Evolutionary conservation across 2,888 invertebrate species (phyloP), one percentile per base, ranked within the genome.

Genomic region (Nymphalis c-album): DNA sequence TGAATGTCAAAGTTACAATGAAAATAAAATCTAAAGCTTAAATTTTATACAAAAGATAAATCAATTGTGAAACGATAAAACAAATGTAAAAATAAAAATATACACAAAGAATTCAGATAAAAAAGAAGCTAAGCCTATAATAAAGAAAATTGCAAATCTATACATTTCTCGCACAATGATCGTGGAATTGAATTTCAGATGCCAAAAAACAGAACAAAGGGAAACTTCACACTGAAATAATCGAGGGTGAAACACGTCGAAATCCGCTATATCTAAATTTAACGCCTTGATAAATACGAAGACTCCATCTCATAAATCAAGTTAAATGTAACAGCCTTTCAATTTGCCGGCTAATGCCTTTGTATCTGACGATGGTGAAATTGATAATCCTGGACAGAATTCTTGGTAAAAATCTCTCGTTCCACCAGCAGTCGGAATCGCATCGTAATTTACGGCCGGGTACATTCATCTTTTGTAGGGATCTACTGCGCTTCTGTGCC

Each of bases 271-370:
- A 73, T 72, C 69, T 63, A 68, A 74, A 75, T 74, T 71, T 72
- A 73, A 70, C 70, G 73, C 71, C 60, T 67, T 67, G 63, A 67
- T 67, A 67, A 67, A 66, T 69, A 68, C 58, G 58, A 64, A 64
- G 63, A 64, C 68, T 46, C n/a, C 8, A 67, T 60, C 67, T 73
- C 76, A 78, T 78, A 79, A 80, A 80, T 78, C 77, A 78, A 73
- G 66, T 67, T 69, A 73, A 75, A 74, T 77, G 76, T 74, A 77
- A 74, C 76, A 75, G 76, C 69, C 74, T 75, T 80, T 77, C 78
- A 79, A 80, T 80, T 79, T 77, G 78, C 72, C 73, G 65, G 73
- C 73, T 79, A 76, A 77, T 75, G 76, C 75, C 62, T 75, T 76
- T 77, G 75, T 76, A 76, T 75, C 74, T 72, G 63, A 58, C 63